A percentile compares a stretch with the other conserved stretches of the same genome.
Evolutionary conservation across 2,888 invertebrate genomes (phyloP).

Genomic region (Acanthosepion esculentum): DNA sequence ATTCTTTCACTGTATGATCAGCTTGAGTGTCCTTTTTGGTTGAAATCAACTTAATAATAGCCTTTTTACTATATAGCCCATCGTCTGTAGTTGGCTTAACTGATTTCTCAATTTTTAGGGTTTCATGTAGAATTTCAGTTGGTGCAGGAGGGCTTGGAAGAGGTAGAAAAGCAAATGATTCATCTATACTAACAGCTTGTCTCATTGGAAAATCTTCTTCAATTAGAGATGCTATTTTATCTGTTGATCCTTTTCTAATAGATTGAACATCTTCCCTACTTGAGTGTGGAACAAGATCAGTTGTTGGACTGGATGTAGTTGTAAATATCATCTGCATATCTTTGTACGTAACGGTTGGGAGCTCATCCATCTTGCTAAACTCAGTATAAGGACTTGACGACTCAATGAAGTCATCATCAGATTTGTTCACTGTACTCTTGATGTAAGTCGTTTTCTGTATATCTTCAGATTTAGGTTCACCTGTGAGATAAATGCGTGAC

Average conservation of each 20-base stretch:
- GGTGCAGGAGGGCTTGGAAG: constrained; percentile 38
- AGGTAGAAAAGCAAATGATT: constrained; percentile 24
- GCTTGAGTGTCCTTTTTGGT: neutral
- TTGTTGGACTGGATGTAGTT: neutral
- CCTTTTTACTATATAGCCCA: neutral
- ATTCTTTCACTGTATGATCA: neutral
- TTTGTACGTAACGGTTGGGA: neutral
- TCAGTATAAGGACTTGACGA: constrained; percentile 9
- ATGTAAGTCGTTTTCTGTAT: neutral
- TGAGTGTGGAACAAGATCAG: neutral
- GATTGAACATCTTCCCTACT: neutral
- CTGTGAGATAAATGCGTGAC: neutral
- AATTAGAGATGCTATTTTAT: neutral
- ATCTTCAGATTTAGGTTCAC: neutral
- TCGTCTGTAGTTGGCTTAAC: neutral
- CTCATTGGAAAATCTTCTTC: neutral
- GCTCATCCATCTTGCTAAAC: neutral
- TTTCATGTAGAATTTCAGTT: constrained; percentile 24
- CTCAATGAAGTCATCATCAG: neutral
- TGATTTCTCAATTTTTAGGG: neutral
- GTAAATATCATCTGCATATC: neutral
- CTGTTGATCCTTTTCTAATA: neutral
- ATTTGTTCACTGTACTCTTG: neutral
- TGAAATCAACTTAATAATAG: neutral
- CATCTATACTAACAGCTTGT: neutral